phyloP scores from a whole-genome alignment of 2,113 vertebrate genomes.

The Arizona elegans region DNA sequence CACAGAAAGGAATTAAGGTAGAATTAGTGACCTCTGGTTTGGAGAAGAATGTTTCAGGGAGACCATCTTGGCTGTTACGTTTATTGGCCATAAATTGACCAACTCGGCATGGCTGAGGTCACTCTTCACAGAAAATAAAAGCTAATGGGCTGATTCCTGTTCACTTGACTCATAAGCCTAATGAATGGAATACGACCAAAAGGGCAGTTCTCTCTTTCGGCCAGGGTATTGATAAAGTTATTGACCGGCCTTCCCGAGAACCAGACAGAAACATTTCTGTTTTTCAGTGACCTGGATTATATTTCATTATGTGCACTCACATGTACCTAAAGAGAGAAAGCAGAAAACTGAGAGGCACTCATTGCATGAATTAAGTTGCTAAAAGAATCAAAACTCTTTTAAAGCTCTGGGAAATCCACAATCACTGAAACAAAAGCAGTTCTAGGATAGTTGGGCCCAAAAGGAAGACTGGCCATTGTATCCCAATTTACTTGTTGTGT shows the following conservation, averaged over 20 bases:
- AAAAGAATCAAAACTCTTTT: neutral
- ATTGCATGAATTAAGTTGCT: neutral
- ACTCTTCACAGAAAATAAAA: slow-evolving; percentile 30
- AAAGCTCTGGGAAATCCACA: fast-evolving
- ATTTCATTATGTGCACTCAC: neutral
- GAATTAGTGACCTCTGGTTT: slow-evolving; percentile 66
- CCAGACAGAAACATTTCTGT: neutral
- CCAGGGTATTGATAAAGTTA: neutral
- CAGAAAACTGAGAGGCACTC: neutral
- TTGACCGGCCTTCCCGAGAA: neutral
- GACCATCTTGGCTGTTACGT: slow-evolving; percentile 49
- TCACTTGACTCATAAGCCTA: slow-evolving; percentile 18
- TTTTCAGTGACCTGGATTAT: neutral
- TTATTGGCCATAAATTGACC: slow-evolving; percentile 62
- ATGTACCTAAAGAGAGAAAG: neutral
- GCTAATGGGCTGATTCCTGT: neutral
- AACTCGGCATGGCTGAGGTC: slow-evolving; percentile 14
- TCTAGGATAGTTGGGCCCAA: neutral
- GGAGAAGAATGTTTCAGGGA: slow-evolving; percentile 60
- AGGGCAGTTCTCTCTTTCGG: fast-evolving
- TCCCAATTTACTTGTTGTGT: neutral
- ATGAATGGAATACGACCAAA: neutral
- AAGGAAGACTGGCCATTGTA: fast-evolving
- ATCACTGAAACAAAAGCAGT: neutral
- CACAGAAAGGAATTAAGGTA: slow-evolving; percentile 62